Conservation (phyloP, 2,888 invertebrate species). For the Portevinia maculata region DNA sequence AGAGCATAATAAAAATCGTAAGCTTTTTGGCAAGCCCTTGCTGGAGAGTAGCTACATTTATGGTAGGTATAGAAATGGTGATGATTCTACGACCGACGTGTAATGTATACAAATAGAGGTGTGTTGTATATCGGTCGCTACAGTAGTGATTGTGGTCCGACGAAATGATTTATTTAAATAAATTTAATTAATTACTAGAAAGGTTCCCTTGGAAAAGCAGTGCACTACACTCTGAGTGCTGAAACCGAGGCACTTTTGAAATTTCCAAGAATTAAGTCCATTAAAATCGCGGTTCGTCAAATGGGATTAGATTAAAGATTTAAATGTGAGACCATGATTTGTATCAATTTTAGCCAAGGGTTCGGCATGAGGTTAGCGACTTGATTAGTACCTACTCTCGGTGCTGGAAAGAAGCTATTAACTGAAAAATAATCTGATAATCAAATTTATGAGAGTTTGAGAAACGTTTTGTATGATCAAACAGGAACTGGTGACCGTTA, state of each 20-base stretch:
- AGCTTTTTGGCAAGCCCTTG: slow-evolving; percentile 70
- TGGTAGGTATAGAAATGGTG: slow-evolving; percentile 38
- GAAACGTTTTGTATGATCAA: no score
- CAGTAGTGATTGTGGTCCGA: slow-evolving; percentile 26
- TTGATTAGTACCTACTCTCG: no score
- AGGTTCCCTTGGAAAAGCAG: slow-evolving; percentile 24
- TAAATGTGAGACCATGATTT: background rate
- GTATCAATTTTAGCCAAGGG: no score
- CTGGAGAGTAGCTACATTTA: slow-evolving; percentile 26
- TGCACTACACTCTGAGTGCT: background rate
- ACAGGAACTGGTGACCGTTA: no score
- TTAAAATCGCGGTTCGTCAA: slow-evolving; percentile 11
- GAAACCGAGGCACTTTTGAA: slow-evolving; percentile 1
- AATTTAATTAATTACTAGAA: slow-evolving; percentile 65
- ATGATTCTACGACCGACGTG: slow-evolving; percentile 66
- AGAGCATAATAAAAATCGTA: slow-evolving; percentile 59
- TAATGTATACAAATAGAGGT: slow-evolving; percentile 71
- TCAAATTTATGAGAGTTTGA: no score
- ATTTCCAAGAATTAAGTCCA: slow-evolving; percentile 41
- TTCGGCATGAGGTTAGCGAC: no score
- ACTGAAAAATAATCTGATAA: no score
- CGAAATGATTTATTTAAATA: slow-evolving; percentile 73
- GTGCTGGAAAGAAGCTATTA: no score
- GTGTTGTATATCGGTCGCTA: slow-evolving; percentile 33
- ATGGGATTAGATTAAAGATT: background rate